These are phyloP conservation scores for Drosophila koepferae DNA, from an alignment of 2,888 invertebrate species.

Conservation along the genomic window DNA sequence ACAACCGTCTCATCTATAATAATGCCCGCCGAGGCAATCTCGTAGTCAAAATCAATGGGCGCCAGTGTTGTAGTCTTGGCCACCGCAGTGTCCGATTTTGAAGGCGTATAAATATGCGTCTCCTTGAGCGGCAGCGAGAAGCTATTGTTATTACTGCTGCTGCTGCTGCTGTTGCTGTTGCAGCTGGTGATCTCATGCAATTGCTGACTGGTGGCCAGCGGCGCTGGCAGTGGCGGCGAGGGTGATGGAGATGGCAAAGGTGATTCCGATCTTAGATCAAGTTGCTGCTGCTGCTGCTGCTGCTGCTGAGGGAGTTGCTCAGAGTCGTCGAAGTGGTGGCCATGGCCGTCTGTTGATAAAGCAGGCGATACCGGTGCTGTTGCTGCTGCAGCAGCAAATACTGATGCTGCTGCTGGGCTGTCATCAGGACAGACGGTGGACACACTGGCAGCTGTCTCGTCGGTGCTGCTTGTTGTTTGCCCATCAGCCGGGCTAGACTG, in stretches of 20 bases:
- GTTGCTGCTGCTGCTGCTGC: constrained; percentile 43
- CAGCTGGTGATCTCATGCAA: constrained; percentile 57
- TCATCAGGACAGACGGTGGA: constrained; percentile 46
- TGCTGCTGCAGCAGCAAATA: constrained; percentile 72
- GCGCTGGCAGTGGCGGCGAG: constrained; percentile 6
- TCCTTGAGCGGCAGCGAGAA: constrained; percentile 84
- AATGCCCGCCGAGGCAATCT: constrained; percentile 84
- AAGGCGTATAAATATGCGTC: constrained; percentile 85
- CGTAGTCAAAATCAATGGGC: constrained; percentile 84
- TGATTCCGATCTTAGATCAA: constrained; percentile 67
- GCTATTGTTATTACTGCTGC: constrained; percentile 65
- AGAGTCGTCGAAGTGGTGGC: constrained; percentile 64
- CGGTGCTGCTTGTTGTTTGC: constrained; percentile 47
- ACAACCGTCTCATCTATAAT: constrained; percentile 85
- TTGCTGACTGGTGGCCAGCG: constrained; percentile 25
- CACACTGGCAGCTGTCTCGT: constrained; percentile 25
- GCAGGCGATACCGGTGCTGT: constrained; percentile 74
- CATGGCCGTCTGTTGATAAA: constrained; percentile 78
- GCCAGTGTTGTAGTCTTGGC: constrained; percentile 73
- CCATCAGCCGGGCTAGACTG: constrained; percentile 77
- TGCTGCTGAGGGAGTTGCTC: constrained; percentile 61
- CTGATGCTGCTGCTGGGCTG: constrained; percentile 73
- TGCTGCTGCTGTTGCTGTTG: constrained; percentile 67
- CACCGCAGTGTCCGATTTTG: constrained; percentile 79
- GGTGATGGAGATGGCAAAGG: constrained; percentile 27